Conservation (phyloP, 2,797 vertebrate genomes). For the Oreonectes daqikongensis region DNA sequence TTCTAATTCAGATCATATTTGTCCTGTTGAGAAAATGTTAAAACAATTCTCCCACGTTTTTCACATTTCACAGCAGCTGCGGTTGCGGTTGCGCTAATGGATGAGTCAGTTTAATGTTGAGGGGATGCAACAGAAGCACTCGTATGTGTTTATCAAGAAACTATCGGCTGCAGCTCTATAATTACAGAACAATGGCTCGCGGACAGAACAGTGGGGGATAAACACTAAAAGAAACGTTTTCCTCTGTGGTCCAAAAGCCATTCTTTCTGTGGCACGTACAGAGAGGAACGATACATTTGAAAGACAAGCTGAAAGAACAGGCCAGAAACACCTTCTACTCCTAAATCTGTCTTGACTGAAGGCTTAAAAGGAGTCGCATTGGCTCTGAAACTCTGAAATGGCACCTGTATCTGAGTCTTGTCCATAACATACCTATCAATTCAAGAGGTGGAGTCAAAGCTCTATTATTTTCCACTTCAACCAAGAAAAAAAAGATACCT, state of each 20-base stretch:
- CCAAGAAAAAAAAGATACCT: conserved; percentile 29
- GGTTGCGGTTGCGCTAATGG: conserved; percentile 24
- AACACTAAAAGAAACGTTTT: conserved; percentile 17
- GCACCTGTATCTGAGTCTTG: conserved; percentile 57
- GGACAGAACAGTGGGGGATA: conserved; percentile 28
- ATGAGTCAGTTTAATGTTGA: conserved; percentile 18
- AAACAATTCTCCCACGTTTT: conserved; percentile 25
- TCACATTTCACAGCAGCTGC: conserved; percentile 27
- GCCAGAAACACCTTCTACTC: conserved; percentile 19
- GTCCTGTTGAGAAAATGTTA: conserved; percentile 7
- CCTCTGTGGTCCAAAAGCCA: neutral
- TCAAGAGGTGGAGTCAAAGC: conserved; percentile 58
- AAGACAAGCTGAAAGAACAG: conserved; percentile 16
- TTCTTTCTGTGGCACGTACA: neutral
- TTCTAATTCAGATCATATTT: conserved; percentile 13
- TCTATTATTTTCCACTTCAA: conserved; percentile 58
- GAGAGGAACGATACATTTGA: neutral
- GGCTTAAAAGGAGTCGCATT: conserved; percentile 20
- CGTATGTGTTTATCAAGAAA: conserved; percentile 6
- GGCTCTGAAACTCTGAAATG: conserved; percentile 60
- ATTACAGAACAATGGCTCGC: conserved; percentile 30
- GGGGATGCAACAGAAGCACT: conserved; percentile 1
- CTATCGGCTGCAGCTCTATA: conserved; percentile 18
- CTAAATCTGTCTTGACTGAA: conserved; percentile 31
- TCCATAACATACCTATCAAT: conserved; percentile 62